Base-by-base conservation (phyloP, 1,140 invertebrate species). In the Atopsyche davidsoni region DNA sequence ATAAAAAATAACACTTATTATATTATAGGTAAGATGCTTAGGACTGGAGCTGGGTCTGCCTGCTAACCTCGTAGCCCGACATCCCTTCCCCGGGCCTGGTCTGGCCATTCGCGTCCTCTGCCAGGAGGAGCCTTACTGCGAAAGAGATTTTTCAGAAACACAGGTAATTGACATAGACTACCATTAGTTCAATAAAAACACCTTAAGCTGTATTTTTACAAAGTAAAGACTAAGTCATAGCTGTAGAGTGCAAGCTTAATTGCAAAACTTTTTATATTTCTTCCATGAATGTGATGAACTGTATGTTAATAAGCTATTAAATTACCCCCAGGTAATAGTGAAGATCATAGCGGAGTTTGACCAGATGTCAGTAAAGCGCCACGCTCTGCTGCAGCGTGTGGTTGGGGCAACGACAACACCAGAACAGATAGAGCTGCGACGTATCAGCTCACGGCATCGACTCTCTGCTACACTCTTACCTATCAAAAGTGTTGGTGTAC, bases 31-130 rank as follows among this genome's bases (percentile, higher is more conserved):
- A 24, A 75, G 88, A 47, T 75, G 76, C 22, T 66, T 92, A 43
- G 97, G 96, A 36, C 75, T 81, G 62, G 90, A 96, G 68, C 76
- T 99, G 44, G 94, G 92, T 0, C 76, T 99, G 34, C 89, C 93
- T 4, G 63, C 78, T 10, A 81, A 87, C 50, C 68, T 99, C 50
- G 89, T 99, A 23, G 82, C 93, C 64, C 79, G 96, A 49, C 97
- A 99, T 73, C 97, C 97, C 14, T 99, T 98, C 70, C 96, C 96
- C 35, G 96, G 92, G 31, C 88, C 89, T 11, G 96, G 96, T 14
- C 75, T 98, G 35, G 93, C 96, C 14, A 95, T 98, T 59, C 79
- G 97, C 53, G 87, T 99, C 35, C 75, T 99, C 17, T 99, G 96
- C 75, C 91, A 92, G 25, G 89, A 95, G 49, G 92, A 98, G 68